These are phyloP conservation scores for Caenorhabditis imperialis DNA, from an alignment of 2,888 invertebrate species.

Conservation along the genomic window DNA sequence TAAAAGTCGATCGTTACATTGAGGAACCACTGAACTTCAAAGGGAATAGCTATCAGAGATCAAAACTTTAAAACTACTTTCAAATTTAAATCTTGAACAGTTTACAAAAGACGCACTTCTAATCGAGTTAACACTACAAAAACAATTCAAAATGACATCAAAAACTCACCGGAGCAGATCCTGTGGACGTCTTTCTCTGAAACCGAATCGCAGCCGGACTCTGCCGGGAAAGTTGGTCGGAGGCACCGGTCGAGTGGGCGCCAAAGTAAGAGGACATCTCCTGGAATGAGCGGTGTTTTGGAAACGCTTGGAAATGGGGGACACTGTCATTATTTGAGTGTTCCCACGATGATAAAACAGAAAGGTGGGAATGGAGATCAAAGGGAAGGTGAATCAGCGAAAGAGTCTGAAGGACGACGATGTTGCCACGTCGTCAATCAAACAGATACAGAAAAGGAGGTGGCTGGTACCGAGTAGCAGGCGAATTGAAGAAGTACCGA, in stretches of 20 bases:
- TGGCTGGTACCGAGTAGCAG: slow-evolving; percentile 28
- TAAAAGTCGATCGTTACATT: too few relatives aligned
- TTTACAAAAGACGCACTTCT: too few relatives aligned
- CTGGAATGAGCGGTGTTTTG: slow-evolving; percentile 16
- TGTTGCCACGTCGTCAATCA: slow-evolving; percentile 47
- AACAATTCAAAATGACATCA: too few relatives aligned
- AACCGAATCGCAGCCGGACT: slow-evolving; percentile 58
- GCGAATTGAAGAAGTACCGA: slow-evolving; percentile 11
- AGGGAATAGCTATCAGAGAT: too few relatives aligned
- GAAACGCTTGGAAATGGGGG: background rate
- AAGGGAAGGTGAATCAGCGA: background rate
- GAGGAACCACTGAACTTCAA: too few relatives aligned
- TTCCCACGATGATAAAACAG: slow-evolving; percentile 47
- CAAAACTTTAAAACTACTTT: too few relatives aligned
- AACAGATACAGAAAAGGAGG: slow-evolving; percentile 7
- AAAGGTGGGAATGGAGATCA: slow-evolving; percentile 29
- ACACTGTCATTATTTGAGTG: slow-evolving; percentile 31
- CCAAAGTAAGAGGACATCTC: slow-evolving; percentile 53
- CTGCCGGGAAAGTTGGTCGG: slow-evolving; percentile 21
- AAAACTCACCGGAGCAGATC: slow-evolving; percentile 54
- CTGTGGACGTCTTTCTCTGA: slow-evolving; percentile 51
- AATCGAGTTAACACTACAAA: background rate
- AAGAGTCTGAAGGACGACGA: slow-evolving; percentile 20
- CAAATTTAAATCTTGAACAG: too few relatives aligned
- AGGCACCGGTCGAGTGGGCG: slow-evolving; percentile 30